Evolutionary conservation across 64 coral and sea anemone genomes (phyloP).

Genomic region (Actinia tenebrosa): DNA sequence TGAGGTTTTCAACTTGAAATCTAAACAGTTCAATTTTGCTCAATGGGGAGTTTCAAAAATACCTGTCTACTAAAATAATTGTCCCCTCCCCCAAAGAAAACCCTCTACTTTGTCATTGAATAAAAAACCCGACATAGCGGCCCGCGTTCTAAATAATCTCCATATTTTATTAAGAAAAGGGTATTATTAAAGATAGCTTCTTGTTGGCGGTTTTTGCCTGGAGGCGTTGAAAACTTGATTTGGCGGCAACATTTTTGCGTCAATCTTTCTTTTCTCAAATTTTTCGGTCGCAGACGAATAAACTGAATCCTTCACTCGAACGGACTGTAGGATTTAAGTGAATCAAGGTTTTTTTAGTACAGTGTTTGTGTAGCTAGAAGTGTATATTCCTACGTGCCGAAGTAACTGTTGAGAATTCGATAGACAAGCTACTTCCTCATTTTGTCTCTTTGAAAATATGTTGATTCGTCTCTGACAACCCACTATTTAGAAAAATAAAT

Average conservation of each 20-base stretch:
- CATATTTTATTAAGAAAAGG: not conserved
- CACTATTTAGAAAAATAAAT: slow-evolving; percentile 6
- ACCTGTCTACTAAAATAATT: not conserved
- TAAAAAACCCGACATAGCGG: not conserved
- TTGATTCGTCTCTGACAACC: not conserved
- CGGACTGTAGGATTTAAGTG: not conserved
- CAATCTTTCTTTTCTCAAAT: not conserved
- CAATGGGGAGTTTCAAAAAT: not conserved
- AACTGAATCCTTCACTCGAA: no score
- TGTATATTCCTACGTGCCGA: not conserved
- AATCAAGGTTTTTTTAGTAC: not conserved
- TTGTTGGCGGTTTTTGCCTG: not conserved
- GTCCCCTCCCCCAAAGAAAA: not conserved
- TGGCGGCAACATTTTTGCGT: not conserved
- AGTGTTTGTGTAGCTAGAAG: not conserved
- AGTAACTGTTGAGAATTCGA: not conserved
- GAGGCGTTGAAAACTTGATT: not conserved
- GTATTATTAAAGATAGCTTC: not conserved
- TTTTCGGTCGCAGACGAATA: not conserved
- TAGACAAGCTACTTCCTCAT: not conserved
- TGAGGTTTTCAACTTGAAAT: not conserved
- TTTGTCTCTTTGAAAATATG: not conserved
- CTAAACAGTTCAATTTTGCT: not conserved
- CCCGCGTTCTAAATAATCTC: not conserved
- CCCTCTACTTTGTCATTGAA: not conserved